These are phyloP conservation scores for Amphimedon queenslandica DNA, from an alignment of 37 sponge, comb jelly and placozoan species.

Conservation along the genomic window DNA sequence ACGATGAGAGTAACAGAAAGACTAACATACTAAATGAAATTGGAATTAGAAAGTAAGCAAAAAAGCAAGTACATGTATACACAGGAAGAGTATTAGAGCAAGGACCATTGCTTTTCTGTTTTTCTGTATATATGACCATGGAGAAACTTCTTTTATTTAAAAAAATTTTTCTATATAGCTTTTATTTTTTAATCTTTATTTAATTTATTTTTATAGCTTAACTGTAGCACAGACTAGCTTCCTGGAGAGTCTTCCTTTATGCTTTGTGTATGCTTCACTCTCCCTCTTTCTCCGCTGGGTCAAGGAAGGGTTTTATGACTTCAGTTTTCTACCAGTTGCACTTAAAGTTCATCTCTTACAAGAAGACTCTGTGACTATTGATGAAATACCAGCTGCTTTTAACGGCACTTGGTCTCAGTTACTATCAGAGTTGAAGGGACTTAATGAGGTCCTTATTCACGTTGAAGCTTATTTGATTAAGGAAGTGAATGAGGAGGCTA, in stretches of 20 bases:
- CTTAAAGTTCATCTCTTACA: slow-evolving; percentile 47
- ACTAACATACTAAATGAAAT: slow-evolving; percentile 18
- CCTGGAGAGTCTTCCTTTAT: slow-evolving; percentile 22
- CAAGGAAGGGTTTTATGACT: slow-evolving; percentile 70
- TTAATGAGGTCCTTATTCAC: slow-evolving; percentile 40
- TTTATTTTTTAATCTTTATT: background rate
- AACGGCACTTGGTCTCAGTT: slow-evolving; percentile 9
- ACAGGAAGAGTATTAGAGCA: too few species aligned
- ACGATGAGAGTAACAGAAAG: too few species aligned
- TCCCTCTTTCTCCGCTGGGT: slow-evolving; percentile 62
- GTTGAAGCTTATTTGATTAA: slow-evolving; percentile 21
- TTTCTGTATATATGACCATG: too few species aligned
- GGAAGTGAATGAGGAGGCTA: slow-evolving; percentile 19
- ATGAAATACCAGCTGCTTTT: slow-evolving; percentile 16
- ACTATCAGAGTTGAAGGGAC: slow-evolving; percentile 16
- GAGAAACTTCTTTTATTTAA: too few species aligned
- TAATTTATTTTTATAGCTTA: background rate
- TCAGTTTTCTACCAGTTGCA: slow-evolving; percentile 46
- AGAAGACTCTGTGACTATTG: slow-evolving; percentile 13
- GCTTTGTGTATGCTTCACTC: slow-evolving; percentile 16
- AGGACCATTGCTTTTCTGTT: too few species aligned
- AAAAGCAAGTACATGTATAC: too few species aligned
- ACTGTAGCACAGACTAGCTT: slow-evolving; percentile 12
- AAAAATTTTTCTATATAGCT: too few species aligned
- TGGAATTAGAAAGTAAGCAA: slow-evolving; percentile 13